Evolutionary conservation across 1,140 invertebrate genomes (phyloP).

Genomic region (Penaeus indicus): DNA sequence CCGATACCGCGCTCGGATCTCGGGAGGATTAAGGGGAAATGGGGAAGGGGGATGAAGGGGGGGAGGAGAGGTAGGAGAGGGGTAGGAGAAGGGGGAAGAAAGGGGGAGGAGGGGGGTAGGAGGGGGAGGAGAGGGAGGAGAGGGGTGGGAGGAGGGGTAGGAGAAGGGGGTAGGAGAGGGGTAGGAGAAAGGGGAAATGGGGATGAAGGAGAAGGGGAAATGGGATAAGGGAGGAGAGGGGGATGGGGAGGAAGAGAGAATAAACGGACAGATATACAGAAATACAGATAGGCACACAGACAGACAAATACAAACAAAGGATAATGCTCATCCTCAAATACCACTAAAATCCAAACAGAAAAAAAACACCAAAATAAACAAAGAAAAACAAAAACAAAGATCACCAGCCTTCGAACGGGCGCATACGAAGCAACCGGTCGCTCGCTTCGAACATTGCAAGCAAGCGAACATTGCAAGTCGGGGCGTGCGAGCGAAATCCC

Average conservation of each 20-base stretch:
- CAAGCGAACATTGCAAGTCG: no score
- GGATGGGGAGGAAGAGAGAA: not conserved
- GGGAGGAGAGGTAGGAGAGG: not conserved
- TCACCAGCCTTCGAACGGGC: no score
- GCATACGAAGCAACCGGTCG: no score
- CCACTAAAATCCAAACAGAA: no score
- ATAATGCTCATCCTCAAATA: slow-evolving; percentile 6
- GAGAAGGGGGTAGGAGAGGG: no score
- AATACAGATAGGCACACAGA: slow-evolving; percentile 21
- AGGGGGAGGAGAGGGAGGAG: no score
- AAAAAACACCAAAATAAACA: slow-evolving; percentile 27
- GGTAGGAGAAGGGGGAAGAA: not conserved
- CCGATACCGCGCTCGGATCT: not conserved
- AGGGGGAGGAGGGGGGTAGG: no score
- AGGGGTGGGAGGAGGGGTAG: no score
- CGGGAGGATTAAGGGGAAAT: no score
- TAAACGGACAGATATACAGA: not conserved
- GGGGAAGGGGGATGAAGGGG: not conserved
- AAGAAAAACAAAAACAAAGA: not conserved
- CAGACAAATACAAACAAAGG: slow-evolving; percentile 21
- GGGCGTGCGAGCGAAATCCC: no score
- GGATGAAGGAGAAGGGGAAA: not conserved
- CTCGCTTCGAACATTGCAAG: no score
- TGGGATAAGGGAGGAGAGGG: not conserved
- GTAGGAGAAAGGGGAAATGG: no score